Conservation (phyloP, 2,797 vertebrate species). For the Acropternis orthonyx region DNA sequence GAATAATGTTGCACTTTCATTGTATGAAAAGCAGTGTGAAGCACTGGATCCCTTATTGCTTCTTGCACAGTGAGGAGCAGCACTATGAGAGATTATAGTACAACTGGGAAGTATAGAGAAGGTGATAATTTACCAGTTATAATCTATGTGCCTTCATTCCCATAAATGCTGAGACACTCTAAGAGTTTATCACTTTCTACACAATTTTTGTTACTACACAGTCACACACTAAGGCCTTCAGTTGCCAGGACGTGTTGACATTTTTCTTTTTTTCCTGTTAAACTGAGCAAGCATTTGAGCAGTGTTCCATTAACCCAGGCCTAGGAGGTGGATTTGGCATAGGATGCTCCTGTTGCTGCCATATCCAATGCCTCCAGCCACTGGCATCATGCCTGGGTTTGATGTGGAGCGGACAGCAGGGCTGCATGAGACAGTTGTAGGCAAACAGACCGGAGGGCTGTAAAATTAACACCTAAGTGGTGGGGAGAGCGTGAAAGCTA, state of each 20-base stretch:
- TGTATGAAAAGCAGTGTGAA: not conserved
- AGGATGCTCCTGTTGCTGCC: not conserved
- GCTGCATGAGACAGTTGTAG: not conserved
- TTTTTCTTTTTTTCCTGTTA: not conserved
- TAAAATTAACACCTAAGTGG: not conserved
- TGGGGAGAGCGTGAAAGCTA: not conserved
- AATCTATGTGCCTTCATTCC: constrained; percentile 16
- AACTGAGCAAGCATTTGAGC: not conserved
- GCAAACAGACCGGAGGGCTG: not conserved
- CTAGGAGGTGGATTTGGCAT: not conserved
- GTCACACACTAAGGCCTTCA: not conserved
- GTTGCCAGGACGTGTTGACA: not conserved
- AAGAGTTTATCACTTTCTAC: constrained; percentile 9
- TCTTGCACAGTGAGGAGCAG: constrained; percentile 14
- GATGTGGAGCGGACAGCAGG: not conserved
- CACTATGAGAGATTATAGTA: constrained; percentile 13
- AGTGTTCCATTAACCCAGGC: not conserved
- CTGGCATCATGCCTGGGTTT: not conserved
- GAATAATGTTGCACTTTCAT: not conserved
- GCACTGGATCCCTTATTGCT: not conserved
- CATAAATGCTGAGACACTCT: not conserved
- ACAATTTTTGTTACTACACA: not conserved
- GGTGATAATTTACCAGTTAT: constrained; percentile 26
- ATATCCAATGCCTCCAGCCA: not conserved
- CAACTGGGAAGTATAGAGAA: constrained; percentile 10